A percentile compares a stretch with the other conserved stretches of the same genome.
Evolutionary conservation across 2,797 vertebrate genomes (phyloP).

Genomic region (Poeciliopsis presidionis): DNA sequence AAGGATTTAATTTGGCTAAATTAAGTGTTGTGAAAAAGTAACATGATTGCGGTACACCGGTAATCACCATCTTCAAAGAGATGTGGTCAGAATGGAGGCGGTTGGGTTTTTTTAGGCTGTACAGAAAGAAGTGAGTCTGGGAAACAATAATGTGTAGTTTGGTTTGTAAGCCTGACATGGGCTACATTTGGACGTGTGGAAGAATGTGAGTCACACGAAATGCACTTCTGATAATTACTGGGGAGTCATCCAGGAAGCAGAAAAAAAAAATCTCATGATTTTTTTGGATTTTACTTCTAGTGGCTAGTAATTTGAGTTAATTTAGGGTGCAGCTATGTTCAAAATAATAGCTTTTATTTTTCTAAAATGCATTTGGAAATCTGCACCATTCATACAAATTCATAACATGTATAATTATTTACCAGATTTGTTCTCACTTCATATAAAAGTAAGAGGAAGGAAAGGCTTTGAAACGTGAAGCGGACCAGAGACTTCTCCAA

Average conservation of each 20-base stretch:
- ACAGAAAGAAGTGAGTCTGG: conserved; percentile 2
- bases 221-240: conserved; percentile 7
- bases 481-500: no score
- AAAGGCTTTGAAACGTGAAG: no score
- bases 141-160: conserved; percentile 10
- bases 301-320: not conserved
- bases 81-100: not conserved
- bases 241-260: not conserved
- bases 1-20: not conserved
- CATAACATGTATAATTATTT: not conserved
- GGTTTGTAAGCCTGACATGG: conserved; percentile 1
- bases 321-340: not conserved
- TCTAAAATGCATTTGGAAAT: not conserved
- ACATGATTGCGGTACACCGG: not conserved
- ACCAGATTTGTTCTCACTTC: not conserved
- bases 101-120: not conserved
- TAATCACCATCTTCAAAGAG: conserved; percentile 1
- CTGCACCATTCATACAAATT: not conserved
- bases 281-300: not conserved
- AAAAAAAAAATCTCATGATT: no score
- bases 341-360: not conserved
- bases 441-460: not conserved
- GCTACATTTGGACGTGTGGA: conserved; percentile 17
- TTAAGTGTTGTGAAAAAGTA: not conserved
- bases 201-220: conserved; percentile 30